Evolutionary conservation across 2,113 vertebrate species (phyloP).

Genomic region (Psammodynastes pulverulentus): DNA sequence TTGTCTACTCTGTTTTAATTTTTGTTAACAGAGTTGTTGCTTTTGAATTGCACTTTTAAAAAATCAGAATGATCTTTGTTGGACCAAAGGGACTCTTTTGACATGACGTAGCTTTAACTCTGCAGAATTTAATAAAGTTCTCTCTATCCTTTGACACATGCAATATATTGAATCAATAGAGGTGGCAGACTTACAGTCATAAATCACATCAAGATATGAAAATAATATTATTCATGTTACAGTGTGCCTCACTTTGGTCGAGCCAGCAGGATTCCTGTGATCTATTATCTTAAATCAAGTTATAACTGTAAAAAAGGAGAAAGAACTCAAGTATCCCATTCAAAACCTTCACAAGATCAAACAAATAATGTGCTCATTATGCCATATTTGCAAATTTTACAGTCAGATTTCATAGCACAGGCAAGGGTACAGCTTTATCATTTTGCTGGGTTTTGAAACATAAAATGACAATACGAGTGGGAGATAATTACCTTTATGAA

Average conservation of each 20-base stretch:
- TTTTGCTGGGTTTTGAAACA: neutral
- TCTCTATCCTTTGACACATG: conserved; percentile 12
- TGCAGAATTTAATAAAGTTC: conserved; percentile 30
- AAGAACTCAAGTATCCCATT: conserved; percentile 21
- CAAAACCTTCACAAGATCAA: conserved; percentile 5
- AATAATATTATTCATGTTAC: conserved; percentile 5
- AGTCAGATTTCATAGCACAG: neutral
- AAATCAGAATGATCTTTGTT: conserved; percentile 16
- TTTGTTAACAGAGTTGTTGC: conserved; percentile 28
- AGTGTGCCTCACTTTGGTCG: conserved; percentile 35
- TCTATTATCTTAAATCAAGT: conserved; percentile 19
- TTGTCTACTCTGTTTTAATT: conserved; percentile 2
- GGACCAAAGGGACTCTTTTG: conserved; percentile 20
- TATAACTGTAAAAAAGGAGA: conserved; percentile 23
- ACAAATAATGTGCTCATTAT: conserved; percentile 4
- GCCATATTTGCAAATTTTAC: neutral
- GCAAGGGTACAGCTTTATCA: neutral
- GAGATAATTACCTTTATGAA: neutral
- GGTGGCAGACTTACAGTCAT: conserved; percentile 18
- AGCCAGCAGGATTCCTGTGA: conserved; percentile 34
- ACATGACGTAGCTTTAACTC: conserved; percentile 4
- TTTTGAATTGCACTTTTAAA: conserved; percentile 15
- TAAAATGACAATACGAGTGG: neutral
- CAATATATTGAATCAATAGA: conserved; percentile 38
- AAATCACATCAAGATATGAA: conserved; percentile 39